A percentile compares a stretch with the other conserved stretches of the same genome.
phyloP scores from a whole-genome alignment of 64 coral and sea anemone species.

The Stylophora pistillata region DNA sequence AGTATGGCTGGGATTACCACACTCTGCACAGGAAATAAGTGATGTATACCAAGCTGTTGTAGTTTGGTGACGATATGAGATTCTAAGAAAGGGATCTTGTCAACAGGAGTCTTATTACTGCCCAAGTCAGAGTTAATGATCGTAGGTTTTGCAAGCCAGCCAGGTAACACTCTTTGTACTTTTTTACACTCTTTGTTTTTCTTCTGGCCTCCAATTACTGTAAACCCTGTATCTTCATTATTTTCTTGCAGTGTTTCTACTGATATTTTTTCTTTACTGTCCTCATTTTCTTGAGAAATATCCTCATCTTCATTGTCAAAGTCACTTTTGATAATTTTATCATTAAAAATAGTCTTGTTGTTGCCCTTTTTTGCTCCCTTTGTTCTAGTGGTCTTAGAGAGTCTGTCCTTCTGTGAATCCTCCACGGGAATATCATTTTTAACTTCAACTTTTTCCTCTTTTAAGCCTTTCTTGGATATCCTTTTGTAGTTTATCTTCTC shows the following conservation, averaged over 20 bases:
- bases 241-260: neutral
- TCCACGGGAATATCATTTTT: neutral
- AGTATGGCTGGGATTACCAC: slow-evolving; percentile 77
- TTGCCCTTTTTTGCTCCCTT: slow-evolving; percentile 7
- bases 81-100: slow-evolving; percentile 62
- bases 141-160: slow-evolving; percentile 89
- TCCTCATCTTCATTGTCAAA: neutral
- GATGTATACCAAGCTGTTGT: slow-evolving; percentile 62
- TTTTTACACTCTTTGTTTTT: slow-evolving; percentile 69
- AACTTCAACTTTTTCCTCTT: neutral
- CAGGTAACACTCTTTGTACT: slow-evolving; percentile 82
- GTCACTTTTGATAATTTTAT: neutral
- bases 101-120: slow-evolving; percentile 55
- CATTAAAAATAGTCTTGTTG: neutral
- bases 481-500: neutral
- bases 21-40: slow-evolving; percentile 93
- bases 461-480: neutral
- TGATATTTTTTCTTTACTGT: neutral
- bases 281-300: neutral
- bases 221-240: slow-evolving; percentile 65
- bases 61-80: slow-evolving; percentile 58
- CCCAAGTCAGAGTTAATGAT: slow-evolving; percentile 66
- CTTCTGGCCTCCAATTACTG: slow-evolving; percentile 76
- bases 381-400: neutral
- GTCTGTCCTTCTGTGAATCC: neutral